Conservation (phyloP, 2,888 invertebrate species). For the Epinotia ramella region DNA sequence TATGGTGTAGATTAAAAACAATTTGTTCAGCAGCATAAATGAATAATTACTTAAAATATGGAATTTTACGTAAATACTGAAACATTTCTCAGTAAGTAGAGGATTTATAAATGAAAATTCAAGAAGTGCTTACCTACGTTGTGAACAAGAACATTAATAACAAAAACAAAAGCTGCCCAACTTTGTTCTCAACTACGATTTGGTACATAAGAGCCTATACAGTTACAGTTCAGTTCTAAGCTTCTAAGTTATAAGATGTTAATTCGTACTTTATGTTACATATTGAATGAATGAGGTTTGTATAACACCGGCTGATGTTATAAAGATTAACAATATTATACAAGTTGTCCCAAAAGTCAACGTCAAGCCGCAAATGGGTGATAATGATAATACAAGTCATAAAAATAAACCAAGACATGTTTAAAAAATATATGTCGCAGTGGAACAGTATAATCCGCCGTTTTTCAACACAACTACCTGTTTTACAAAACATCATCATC, state of each 20-base stretch:
- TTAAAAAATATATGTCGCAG: no score
- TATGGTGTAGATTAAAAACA: no score
- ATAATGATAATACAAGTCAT: no score
- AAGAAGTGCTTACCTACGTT: conserved; percentile 17
- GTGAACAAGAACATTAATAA: conserved; percentile 44
- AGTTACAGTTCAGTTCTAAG: conserved; percentile 3
- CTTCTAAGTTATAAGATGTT: conserved; percentile 19
- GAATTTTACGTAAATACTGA: conserved; percentile 3
- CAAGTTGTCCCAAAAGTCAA: no score
- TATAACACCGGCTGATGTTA: background rate
- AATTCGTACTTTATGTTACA: conserved; percentile 12
- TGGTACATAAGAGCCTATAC: conserved; percentile 17
- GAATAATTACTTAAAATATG: no score
- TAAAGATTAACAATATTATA: no score
- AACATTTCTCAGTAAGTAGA: background rate
- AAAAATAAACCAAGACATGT: no score
- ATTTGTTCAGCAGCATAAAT: no score
- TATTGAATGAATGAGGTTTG: background rate
- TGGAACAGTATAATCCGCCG: no score
- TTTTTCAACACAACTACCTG: no score
- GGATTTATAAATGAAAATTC: conserved; percentile 36
- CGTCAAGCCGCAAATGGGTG: no score
- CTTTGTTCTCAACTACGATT: conserved; percentile 34
- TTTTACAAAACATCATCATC: no score
- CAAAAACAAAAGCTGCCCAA: conserved; percentile 40